Percentiles rank a stretch among this genome's conserved stretches.
phyloP scores from a whole-genome alignment of 92 coral and sea anemone species.

The Zoanthus gigantus region DNA sequence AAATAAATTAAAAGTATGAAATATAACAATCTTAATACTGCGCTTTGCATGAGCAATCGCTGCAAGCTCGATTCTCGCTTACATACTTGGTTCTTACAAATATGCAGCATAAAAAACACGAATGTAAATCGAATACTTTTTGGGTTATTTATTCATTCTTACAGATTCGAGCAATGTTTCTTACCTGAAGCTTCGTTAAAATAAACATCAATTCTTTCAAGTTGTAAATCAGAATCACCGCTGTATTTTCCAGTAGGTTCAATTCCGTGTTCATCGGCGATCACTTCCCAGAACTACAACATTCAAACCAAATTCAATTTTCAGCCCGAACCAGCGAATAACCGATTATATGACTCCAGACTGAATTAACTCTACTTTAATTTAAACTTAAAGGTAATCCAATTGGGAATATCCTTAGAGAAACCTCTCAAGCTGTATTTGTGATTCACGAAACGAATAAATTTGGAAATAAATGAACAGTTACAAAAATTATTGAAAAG shows the following conservation, averaged over 20 bases:
- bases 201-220: constrained; percentile 77
- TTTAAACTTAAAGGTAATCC: neutral
- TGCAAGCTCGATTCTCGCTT: neutral
- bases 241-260: constrained; percentile 74
- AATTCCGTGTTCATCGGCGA: constrained; percentile 80
- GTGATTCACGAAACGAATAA: neutral
- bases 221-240: constrained; percentile 73
- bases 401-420: neutral
- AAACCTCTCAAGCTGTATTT: neutral
- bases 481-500: constrained; percentile 13
- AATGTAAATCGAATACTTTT: neutral
- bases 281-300: constrained; percentile 81
- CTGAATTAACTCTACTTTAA: neutral
- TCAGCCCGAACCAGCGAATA: neutral
- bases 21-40: neutral
- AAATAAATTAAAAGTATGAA: neutral
- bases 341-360: neutral
- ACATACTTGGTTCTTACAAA: too few species aligned
- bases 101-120: neutral
- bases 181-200: constrained; percentile 79
- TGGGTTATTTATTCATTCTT: neutral
- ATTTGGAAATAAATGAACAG: constrained; percentile 21
- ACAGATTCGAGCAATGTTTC: neutral
- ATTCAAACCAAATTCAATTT: neutral
- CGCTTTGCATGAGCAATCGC: neutral